Conservation (phyloP, 1,140 invertebrate species). For the Papilio aristodemus region DNA sequence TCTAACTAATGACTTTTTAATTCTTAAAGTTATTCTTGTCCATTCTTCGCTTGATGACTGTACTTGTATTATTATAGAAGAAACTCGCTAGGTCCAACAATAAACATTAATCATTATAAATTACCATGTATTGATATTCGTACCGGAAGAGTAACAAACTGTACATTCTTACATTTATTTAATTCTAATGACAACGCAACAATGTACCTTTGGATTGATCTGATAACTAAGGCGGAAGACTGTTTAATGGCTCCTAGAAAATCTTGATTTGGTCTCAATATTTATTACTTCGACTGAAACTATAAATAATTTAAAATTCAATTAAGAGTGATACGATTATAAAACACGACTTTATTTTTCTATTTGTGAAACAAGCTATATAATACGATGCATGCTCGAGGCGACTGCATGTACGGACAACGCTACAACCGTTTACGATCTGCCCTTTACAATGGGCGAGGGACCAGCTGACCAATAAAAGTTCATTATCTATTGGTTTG, state of each 20-base stretch:
- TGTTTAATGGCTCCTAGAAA: not conserved
- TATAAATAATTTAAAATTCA: slow-evolving; percentile 8
- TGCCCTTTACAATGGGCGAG: slow-evolving; percentile 61
- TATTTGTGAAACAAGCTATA: slow-evolving; percentile 14
- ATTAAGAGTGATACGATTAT: slow-evolving; percentile 2
- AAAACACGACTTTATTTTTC: slow-evolving; percentile 3
- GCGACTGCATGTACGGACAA: slow-evolving; percentile 37
- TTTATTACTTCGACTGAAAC: slow-evolving; percentile 10
- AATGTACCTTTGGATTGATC: slow-evolving; percentile 8
- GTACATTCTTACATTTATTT: slow-evolving; percentile 7
- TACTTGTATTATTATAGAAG: no score
- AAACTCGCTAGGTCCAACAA: no score
- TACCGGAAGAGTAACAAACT: not conserved
- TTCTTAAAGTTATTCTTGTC: no score
- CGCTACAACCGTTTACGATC: slow-evolving; percentile 50
- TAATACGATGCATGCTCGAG: slow-evolving; percentile 33
- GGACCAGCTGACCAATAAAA: slow-evolving; percentile 78
- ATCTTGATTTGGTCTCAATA: slow-evolving; percentile 19
- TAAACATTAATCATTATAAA: not conserved
- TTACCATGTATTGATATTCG: slow-evolving; percentile 6
- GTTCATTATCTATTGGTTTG: slow-evolving; percentile 77
- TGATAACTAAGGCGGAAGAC: slow-evolving; percentile 16
- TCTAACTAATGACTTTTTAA: no score
- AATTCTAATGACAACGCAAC: slow-evolving; percentile 17
- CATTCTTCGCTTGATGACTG: no score